Evolutionary conservation across 1,140 invertebrate genomes (phyloP).

Genomic region (Drosophila nikananu): DNA sequence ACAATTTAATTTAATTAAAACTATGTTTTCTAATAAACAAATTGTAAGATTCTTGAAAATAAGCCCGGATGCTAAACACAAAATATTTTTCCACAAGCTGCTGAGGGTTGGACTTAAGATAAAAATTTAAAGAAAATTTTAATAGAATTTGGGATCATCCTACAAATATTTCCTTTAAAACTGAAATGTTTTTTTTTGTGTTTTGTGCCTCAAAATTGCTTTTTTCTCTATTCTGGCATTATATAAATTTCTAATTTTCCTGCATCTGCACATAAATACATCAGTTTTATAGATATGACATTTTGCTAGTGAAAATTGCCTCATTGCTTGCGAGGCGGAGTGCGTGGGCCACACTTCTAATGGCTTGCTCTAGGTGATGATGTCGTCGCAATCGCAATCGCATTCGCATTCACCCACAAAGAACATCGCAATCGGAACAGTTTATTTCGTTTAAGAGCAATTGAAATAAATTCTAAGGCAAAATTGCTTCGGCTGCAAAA

Average conservation of each 20-base stretch:
- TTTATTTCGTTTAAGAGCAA: conserved; percentile 62
- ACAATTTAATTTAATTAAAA: too few relatives aligned
- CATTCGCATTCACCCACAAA: conserved; percentile 22
- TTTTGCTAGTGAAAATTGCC: conserved; percentile 25
- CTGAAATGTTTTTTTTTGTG: too few relatives aligned
- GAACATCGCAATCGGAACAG: conserved; percentile 23
- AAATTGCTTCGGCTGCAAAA: conserved; percentile 27
- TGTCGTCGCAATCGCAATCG: conserved; percentile 19
- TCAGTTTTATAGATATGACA: conserved; percentile 5
- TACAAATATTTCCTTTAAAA: not conserved
- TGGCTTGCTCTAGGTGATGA: conserved; percentile 42
- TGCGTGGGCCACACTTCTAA: conserved; percentile 48
- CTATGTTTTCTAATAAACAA: too few relatives aligned
- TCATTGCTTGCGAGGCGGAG: conserved; percentile 14
- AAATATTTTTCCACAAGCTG: too few relatives aligned
- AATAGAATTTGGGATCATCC: rapidly evolving
- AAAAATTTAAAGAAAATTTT: not conserved
- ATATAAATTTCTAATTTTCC: not conserved
- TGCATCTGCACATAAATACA: conserved; percentile 1
- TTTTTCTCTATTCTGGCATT: not conserved
- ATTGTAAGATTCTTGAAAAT: not conserved
- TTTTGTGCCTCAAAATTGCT: too few relatives aligned
- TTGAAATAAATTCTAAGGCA: conserved; percentile 70
- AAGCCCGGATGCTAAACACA: too few relatives aligned
- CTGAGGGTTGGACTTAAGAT: too few relatives aligned